These are phyloP conservation scores for Cricetomys ansorgei DNA, from an alignment of 2,113 vertebrate species.

Conservation along the genomic window DNA sequence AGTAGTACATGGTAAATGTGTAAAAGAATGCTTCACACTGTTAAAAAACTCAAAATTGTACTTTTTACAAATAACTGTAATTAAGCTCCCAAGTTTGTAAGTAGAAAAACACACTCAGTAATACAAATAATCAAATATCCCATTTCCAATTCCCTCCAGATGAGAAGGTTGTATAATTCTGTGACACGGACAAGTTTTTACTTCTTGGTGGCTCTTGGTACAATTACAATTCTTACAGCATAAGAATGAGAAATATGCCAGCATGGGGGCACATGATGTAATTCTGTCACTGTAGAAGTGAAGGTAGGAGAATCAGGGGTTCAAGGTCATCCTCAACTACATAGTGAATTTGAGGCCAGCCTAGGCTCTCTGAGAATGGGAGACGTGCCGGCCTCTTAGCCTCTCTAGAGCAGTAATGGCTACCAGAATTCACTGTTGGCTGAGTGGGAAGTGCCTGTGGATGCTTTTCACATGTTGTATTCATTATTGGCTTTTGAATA, in stretches of 20 bases:
- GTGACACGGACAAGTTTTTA: neutral
- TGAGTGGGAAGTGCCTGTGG: neutral
- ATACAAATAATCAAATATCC: neutral
- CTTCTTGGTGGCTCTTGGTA: neutral
- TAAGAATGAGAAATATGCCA: neutral
- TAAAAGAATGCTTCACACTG: neutral
- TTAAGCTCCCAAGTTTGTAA: neutral
- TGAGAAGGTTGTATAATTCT: neutral
- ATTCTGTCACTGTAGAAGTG: neutral
- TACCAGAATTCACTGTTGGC: too few relatives aligned
- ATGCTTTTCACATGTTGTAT: neutral
- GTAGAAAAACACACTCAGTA: neutral
- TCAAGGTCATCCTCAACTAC: neutral
- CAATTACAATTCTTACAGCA: neutral
- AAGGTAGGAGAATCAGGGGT: neutral
- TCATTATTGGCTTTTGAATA: constrained; percentile 12
- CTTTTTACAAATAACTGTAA: constrained; percentile 23
- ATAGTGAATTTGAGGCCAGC: neutral
- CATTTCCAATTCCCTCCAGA: neutral
- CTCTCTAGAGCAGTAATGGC: neutral
- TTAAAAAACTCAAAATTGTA: neutral
- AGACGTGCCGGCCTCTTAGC: neutral
- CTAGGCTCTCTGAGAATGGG: neutral
- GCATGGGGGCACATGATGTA: too few relatives aligned
- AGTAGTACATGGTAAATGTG: neutral